Evolutionary conservation across 2,888 invertebrate species (phyloP).

Genomic region (Apodemia zela): DNA sequence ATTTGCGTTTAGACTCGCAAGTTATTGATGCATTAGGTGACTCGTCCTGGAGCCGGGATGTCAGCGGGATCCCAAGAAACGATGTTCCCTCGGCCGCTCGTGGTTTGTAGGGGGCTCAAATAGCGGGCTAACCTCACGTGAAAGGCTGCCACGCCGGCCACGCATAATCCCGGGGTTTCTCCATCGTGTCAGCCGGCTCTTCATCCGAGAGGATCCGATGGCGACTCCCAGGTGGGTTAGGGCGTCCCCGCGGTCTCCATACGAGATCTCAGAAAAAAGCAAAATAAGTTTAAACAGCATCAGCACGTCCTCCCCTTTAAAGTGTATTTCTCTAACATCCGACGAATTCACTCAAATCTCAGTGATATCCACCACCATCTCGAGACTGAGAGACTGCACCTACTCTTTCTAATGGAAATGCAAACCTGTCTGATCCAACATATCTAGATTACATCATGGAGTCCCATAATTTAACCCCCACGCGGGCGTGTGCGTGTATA

Average conservation of each 20-base stretch:
- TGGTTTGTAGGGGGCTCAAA: too few relatives aligned
- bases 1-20: too few relatives aligned
- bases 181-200: background rate
- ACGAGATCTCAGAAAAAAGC: background rate
- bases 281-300: conserved; percentile 12
- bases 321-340: conserved; percentile 23
- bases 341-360: conserved; percentile 25
- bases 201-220: conserved; percentile 2
- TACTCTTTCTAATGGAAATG: background rate
- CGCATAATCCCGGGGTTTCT: conserved; percentile 18
- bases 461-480: too few relatives aligned
- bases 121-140: background rate
- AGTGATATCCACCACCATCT: conserved; percentile 43
- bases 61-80: too few relatives aligned
- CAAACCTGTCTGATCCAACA: conserved; percentile 20
- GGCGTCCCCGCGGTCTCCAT: too few relatives aligned
- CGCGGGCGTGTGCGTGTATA: too few relatives aligned
- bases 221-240: background rate
- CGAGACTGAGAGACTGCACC: conserved; percentile 21
- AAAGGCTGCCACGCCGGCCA: conserved; percentile 23
- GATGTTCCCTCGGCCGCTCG: too few relatives aligned
- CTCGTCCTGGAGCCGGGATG: too few relatives aligned
- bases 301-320: conserved; percentile 14
- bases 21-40: too few relatives aligned
- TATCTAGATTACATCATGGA: conserved; percentile 19